Base-by-base conservation (phyloP, 2,113 vertebrate species). In the Xenus cinereus region DNA sequence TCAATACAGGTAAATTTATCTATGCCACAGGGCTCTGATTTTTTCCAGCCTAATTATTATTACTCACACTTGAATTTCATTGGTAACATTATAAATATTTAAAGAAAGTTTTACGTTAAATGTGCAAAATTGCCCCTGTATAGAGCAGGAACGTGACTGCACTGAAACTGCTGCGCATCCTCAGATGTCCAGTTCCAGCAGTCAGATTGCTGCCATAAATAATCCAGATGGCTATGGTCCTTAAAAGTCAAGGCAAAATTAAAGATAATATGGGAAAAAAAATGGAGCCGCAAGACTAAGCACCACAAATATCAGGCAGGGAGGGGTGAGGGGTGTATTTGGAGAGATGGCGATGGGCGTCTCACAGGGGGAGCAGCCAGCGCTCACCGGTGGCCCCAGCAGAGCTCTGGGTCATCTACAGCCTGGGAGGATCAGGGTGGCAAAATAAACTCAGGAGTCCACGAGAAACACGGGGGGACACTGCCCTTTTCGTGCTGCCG, bases 241-340 rank as follows among this genome's bases (percentile, higher is more conserved):
- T 46, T 60, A 23, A 14, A 66, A 75, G 22, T 43, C 32, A 72
- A 15, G n/a, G 26, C 17, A 64, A 33, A 54, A 85, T 43, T n/a
- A 60, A 66, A 66, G 5, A 20, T 5, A 18, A 12, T 9, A 50
- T 5, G 32, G 26, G 22, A 3, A 48, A 35, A 69, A 45, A 12
- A 30, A 30, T 2, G 4, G 43, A 76, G 16, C 37, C 26, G 10
- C 2, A 6, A 62, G 33, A 26, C 53, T 24, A 7, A 67, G 28
- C 57, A 19, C 24, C 3, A 0, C 7, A 2, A 27, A 11, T 2
- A 33, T 16, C 39, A 3, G 2, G 4, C 19, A 8, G 30, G 67
- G 43, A 27, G 41, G 10, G 53, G 26, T 1, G 2, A 35, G 24
- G 24, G 1, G 12, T 6, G 24, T 4, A 5, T 12, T 10, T 14